Evolutionary conservation across 2,797 vertebrate genomes (phyloP), one percentile per base, ranked within the genome.

Genomic region (Pangasius djambal): DNA sequence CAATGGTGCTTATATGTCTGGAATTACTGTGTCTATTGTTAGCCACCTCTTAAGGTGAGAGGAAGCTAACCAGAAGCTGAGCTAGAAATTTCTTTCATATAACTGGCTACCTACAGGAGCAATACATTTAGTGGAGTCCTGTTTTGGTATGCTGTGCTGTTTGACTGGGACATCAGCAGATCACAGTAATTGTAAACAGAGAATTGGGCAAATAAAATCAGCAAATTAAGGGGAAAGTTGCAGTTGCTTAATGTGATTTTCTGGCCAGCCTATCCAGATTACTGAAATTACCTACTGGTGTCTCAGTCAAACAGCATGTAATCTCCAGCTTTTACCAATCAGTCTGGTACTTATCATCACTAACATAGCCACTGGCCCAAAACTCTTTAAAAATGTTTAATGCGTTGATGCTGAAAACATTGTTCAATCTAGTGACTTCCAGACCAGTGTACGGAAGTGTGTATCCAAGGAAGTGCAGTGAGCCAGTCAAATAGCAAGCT

Each of bases 151-250:
- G 59, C 61, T 31, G 44, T 20, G 40, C 61, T 84, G 61, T n/a
- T 84, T 84, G 37, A 8, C 37, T 63, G 15, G 8, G 40, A n/a
- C 61, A 67, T 84, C 82, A 84, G 61, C 82, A 65, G 40, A 84
- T 50, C 20, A 1, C 61, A 50, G 82, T 67, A n/a, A 65, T 48
- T 48, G 81, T 65, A 83, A 48, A 83, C 81, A 65, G 59, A 15
- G 82, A 65, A 83, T 48, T n/a, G 81, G 40, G 40, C 40, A 44
- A 65, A 84, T 48, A 20, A 65, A 67, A 48, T 67, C 61, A n/a
- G 28, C 44, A 67, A 67, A 83, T 65, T 67, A 63, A 31, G 25
- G 28, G 40, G 40, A 83, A 83, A 18, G 59, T 44, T 63, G 22
- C 12, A 65, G 37, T 65, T 65, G 81, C 6, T 15, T 65, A 44